Conservation (phyloP, 2,113 vertebrate species). For the Willisornis vidua region DNA sequence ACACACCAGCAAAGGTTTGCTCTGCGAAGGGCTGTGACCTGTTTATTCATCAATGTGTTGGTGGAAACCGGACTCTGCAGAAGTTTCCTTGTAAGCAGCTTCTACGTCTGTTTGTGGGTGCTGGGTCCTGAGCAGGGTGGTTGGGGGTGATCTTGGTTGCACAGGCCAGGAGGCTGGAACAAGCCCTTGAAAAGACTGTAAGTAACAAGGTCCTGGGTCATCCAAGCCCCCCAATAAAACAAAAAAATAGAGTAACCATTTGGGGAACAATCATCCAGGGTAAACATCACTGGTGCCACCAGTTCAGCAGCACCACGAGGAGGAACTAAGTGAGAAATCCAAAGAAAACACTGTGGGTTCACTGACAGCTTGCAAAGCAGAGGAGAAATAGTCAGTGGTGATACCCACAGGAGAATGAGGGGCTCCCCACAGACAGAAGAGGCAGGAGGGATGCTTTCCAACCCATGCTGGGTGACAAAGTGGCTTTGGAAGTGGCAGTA, state of each 20-base stretch:
- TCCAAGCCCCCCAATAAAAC: not conserved
- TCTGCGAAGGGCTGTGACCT: not conserved
- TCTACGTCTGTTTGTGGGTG: not conserved
- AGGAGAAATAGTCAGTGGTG: not conserved
- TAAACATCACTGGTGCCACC: not conserved
- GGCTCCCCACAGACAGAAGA: not conserved
- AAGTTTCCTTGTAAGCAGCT: not conserved
- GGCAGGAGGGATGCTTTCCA: not conserved
- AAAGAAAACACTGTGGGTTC: not conserved
- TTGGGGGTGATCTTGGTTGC: rapidly evolving
- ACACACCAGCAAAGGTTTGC: not conserved
- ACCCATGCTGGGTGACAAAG: not conserved
- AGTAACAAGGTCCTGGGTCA: not conserved
- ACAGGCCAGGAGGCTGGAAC: not conserved
- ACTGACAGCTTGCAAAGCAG: not conserved
- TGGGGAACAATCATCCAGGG: not conserved
- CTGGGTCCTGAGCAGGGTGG: not conserved
- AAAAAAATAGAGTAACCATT: not conserved
- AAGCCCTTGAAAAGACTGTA: not conserved
- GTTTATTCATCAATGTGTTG: rapidly evolving
- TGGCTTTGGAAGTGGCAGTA: not conserved
- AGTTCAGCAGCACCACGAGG: not conserved
- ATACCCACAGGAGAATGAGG: not conserved
- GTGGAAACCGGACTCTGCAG: not conserved
- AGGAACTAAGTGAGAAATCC: not conserved